Evolutionary conservation across 2,113 vertebrate species (phyloP).

Genomic region (Leptobrachium leishanense): DNA sequence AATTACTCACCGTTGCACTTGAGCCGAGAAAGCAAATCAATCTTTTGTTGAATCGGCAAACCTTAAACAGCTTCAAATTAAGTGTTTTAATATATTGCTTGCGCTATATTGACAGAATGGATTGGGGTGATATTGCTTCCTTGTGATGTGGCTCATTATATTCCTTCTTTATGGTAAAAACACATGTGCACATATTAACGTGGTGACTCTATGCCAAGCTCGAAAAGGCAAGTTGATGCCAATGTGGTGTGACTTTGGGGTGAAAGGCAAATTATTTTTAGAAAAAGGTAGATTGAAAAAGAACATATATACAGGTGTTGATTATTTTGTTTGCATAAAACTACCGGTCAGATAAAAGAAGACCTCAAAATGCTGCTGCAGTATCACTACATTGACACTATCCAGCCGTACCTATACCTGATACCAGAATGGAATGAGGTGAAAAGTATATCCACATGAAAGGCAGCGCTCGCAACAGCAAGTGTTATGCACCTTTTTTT

Average conservation of each 20-base stretch:
- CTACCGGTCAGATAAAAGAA: too few relatives aligned
- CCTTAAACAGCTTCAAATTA: slow-evolving; percentile 34
- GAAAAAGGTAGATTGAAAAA: too few relatives aligned
- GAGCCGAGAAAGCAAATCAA: slow-evolving; percentile 30
- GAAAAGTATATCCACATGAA: too few relatives aligned
- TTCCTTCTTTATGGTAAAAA: slow-evolving; percentile 2
- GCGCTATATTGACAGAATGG: slow-evolving; percentile 32
- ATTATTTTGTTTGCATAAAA: too few relatives aligned
- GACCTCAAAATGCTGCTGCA: too few relatives aligned
- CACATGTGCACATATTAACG: slow-evolving; percentile 1
- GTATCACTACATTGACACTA: too few relatives aligned
- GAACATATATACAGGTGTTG: too few relatives aligned
- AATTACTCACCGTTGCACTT: slow-evolving; percentile 12
- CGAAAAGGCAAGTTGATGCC: neutral
- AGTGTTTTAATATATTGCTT: slow-evolving; percentile 38
- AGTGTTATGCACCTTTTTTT: too few relatives aligned
- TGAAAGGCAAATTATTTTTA: too few relatives aligned
- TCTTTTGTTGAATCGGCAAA: slow-evolving; percentile 27
- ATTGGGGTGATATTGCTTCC: slow-evolving; percentile 39
- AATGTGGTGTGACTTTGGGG: neutral
- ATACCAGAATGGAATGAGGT: too few relatives aligned
- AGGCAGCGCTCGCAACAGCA: too few relatives aligned
- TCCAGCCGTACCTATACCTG: too few relatives aligned
- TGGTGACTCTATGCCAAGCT: neutral
- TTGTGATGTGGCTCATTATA: slow-evolving; percentile 28